Base-by-base conservation (phyloP, 2,888 invertebrate species). In the Nomada lathburiana region DNA sequence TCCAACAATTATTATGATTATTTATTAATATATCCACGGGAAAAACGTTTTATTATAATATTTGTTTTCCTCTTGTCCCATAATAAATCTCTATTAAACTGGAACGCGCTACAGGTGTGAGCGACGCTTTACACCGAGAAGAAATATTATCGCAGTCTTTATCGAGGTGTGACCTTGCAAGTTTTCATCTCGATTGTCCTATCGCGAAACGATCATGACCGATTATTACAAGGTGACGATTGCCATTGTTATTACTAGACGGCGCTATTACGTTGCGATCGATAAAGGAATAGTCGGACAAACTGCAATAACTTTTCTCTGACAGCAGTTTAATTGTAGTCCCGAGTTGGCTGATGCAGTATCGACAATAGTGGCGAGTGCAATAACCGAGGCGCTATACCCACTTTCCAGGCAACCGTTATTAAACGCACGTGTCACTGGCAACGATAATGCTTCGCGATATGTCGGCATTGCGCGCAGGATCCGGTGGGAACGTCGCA, bases 341-440 rank as follows among this genome's bases (percentile, higher is more conserved):
- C 29, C 72, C 60, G 50, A 57, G 47, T 10, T 53, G 62, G 53
- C 42, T 59, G 20, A 13, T 53, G 50, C 44, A 65, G 59, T 68
- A 80, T 79, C 68, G 72, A 79, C 73, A 81, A 79, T 68, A 29
- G 70, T 62, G 65, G 62, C 36, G 63, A 60, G 76, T 85, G 82
- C 79, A 83, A 80, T 85, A 87, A 76, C 75, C 85, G 62, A 84
- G 47, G 42, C 60, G 62, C 63, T 57, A 71, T 70, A 78, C 26
- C 78, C 80, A 82, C 69, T 84, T 73, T 68, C 78, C 67, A 55
- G 69, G 80, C 57, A 63, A 63, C 62, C 55, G 83, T 81, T 73
- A 86, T 88, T 88, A 88, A 88, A 88, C 76, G 84, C 84, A 86
- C 81, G 80, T 84, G 87, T 81, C 80, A 70, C 72, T 60, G 76